Evolutionary conservation across 2,113 vertebrate genomes (phyloP).

Genomic region (Carollia perspicillata): DNA sequence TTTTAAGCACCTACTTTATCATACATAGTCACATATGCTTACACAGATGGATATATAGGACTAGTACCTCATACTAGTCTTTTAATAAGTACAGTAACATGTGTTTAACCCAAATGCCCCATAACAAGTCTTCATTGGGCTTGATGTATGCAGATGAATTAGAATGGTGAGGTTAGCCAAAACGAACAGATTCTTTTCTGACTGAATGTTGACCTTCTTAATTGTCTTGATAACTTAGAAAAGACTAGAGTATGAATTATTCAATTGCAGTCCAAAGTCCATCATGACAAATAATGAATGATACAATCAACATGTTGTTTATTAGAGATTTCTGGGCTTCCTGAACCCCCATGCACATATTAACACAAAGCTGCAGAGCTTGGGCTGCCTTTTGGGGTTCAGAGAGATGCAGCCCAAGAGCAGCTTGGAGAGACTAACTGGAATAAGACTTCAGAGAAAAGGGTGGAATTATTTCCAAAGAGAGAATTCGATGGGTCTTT

Average conservation of each 20-base stretch:
- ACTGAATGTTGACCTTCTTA: neutral
- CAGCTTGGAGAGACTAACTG: neutral
- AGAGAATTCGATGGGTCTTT: neutral
- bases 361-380: neutral
- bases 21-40: neutral
- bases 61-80: neutral
- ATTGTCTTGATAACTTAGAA: slow-evolving; percentile 6
- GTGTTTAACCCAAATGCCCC: neutral
- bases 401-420: neutral
- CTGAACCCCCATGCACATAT: fast-evolving
- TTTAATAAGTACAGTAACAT: neutral
- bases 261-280: neutral
- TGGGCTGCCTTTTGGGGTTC: neutral
- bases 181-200: neutral
- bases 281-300: neutral
- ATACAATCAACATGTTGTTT: slow-evolving; percentile 15
- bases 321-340: neutral
- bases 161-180: neutral
- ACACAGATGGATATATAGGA: neutral
- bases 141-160: neutral
- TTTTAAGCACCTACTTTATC: neutral
- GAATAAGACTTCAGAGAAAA: neutral
- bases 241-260: neutral
- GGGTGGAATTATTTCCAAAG: slow-evolving; percentile 20
- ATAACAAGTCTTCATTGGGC: neutral